These are phyloP conservation scores for Fregetta grallaria DNA, from an alignment of 2,113 vertebrate genomes.

Conservation along the genomic window DNA sequence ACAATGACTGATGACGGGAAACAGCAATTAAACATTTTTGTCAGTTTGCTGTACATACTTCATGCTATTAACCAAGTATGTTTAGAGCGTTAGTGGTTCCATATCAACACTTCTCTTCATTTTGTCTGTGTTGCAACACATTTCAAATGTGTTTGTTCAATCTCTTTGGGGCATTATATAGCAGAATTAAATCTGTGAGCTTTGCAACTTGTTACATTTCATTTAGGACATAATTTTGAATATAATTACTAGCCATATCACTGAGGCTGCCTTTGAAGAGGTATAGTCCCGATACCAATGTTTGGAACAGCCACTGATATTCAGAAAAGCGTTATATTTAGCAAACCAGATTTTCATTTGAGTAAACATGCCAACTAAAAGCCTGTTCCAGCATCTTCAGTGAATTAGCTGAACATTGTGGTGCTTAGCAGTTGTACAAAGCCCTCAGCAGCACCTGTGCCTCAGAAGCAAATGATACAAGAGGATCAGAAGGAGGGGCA, in stretches of 20 bases:
- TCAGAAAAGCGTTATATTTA: not conserved
- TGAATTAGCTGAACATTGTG: not conserved
- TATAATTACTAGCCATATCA: not conserved
- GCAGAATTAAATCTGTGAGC: not conserved
- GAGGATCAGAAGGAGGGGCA: not conserved
- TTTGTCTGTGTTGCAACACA: not conserved
- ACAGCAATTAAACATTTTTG: not conserved
- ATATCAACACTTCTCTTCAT: not conserved
- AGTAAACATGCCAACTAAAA: not conserved
- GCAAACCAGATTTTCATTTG: not conserved
- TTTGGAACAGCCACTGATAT: not conserved
- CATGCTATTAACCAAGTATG: not conserved
- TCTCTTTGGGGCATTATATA: not conserved
- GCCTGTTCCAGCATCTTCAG: not conserved
- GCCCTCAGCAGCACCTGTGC: not conserved
- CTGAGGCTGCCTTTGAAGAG: not conserved
- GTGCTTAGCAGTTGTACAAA: not conserved
- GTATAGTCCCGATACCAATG: not conserved
- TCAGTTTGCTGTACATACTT: not conserved
- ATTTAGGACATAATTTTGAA: not conserved
- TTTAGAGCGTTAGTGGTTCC: not conserved
- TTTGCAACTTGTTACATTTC: not conserved
- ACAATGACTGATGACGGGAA: not conserved
- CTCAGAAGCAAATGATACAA: not conserved
- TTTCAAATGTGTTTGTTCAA: not conserved